phyloP scores from a whole-genome alignment of 2,888 invertebrate species.

The Microplitis deprimator region DNA sequence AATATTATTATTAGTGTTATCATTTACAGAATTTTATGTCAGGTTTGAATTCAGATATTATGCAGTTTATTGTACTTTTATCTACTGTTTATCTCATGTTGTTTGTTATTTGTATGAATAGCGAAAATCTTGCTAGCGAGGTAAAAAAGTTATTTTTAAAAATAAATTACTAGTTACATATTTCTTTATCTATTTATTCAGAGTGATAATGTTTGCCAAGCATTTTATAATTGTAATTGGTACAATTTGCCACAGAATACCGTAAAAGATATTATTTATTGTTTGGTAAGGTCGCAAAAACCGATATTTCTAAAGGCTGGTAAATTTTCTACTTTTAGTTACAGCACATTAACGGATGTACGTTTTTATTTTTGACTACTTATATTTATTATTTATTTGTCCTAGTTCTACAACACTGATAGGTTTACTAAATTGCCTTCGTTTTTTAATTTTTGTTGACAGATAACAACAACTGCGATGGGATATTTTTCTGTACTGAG shows the following conservation, averaged over 20 bases:
- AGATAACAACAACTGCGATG: no score
- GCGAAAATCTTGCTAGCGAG: background rate
- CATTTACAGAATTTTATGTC: background rate
- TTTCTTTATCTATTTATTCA: background rate
- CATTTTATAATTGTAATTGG: background rate
- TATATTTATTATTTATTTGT: no score
- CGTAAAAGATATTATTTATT: background rate
- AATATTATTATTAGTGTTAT: no score
- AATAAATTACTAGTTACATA: background rate
- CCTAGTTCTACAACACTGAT: no score
- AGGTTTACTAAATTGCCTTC: no score
- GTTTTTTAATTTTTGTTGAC: background rate
- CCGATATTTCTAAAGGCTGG: background rate
- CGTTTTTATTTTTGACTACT: background rate
- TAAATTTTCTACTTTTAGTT: background rate
- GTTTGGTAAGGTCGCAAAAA: background rate
- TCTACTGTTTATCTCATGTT: background rate
- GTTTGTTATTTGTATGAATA: background rate
- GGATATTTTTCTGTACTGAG: no score
- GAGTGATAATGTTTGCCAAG: background rate
- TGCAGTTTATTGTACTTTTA: background rate
- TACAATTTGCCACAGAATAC: background rate
- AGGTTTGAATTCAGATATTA: background rate
- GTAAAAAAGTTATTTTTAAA: background rate
- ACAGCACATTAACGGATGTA: background rate